Base-by-base conservation (phyloP, 1,140 invertebrate species). In the Aphelenchoides avenae region DNA sequence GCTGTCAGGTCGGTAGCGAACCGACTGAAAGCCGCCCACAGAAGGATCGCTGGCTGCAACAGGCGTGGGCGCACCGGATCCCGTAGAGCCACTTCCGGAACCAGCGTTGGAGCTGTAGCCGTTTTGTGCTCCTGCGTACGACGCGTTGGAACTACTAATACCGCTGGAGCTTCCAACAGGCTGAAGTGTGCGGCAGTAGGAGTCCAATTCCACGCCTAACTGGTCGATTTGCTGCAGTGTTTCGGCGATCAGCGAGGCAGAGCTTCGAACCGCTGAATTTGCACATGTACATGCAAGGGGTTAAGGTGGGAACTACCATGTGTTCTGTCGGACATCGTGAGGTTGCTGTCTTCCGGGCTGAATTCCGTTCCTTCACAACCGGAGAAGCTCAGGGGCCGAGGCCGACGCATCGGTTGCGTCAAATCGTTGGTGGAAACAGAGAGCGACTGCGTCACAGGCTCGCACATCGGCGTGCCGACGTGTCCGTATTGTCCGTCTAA, bases 221-320 rank as follows among this genome's bases (percentile, higher is more conserved):
- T 44, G 57, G 33, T 62, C 59, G 33, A 62, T 62, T 62, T 62
- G 59, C 27, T 62, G 59, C 9, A 62, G 34, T n/a, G 59, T 51
- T 51, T 62, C 59, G 29, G 59, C 57, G 20, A 62, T 43, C 1
- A 62, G 37, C 29, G 59, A 41, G 36, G 57, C 33, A 7, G 57
- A 60, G 31, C 34, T n/a, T n/a, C n/a, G n/a, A n/a, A n/a, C n/a
- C n/a, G n/a, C n/a, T n/a, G n/a, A n/a, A n/a, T n/a, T n/a, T n/a
- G n/a, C n/a, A n/a, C n/a, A n/a, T n/a, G n/a, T n/a, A n/a, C n/a
- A n/a, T n/a, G n/a, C n/a, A n/a, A n/a, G n/a, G n/a, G n/a, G n/a
- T n/a, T n/a, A n/a, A n/a, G n/a, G n/a, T n/a, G n/a, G n/a, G n/a
- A n/a, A n/a, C n/a, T n/a, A n/a, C n/a, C n/a, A n/a, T n/a, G n/a